Base-by-base conservation (phyloP, 2,797 vertebrate genomes). In the Sarcophilus harrisii region DNA sequence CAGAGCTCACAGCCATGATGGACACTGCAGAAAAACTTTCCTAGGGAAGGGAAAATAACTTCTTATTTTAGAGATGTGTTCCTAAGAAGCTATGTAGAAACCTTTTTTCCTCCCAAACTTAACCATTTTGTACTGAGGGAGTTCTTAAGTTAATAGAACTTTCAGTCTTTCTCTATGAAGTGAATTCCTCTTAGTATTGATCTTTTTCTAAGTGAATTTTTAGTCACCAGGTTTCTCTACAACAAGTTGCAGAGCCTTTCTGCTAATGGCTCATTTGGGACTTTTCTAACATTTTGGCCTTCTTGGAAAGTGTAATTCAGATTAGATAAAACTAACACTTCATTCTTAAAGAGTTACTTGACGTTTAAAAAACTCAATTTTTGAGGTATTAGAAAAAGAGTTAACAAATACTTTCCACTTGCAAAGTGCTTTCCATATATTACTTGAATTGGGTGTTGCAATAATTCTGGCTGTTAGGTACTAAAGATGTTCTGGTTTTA, bases 121-220 rank as follows among this genome's bases (percentile, higher is more conserved):
- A 90, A 92, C 87, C 92, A 92, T 57, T 93, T 92, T 87, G 62
- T 52, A 96, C 57, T 52, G 90, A 90, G 87, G 57, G 30, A 95
- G 18, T 95, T 92, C 58, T 90, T 92, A 92, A 92, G 89, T 58
- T 81, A 95, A 73, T 92, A 12, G n/a, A 24, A 81, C 6, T 81
- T 81, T 58, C 93, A 92, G 90, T 96, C 54, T 58, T 45, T 66
- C 4, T n/a, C 62, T 96, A 16, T 96, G 54, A 60, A 81, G n/a
- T 93, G 29, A 93, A 91, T 38, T 11, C 95, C n/a, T 95, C 57
- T 93, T 95, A 55, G 49, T 24, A 18, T 38, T 73, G 28, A 12
- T 93, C 54, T 92, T 92, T 96, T 94, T 60, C 94, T 95, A 95
- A 95, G 90, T 60, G 55, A 95, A 92, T 95, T 96, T 97, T 87